Evolutionary conservation across 2,113 vertebrate species (phyloP).

Genomic region (Sinocyclocheilus anshuiensis): DNA sequence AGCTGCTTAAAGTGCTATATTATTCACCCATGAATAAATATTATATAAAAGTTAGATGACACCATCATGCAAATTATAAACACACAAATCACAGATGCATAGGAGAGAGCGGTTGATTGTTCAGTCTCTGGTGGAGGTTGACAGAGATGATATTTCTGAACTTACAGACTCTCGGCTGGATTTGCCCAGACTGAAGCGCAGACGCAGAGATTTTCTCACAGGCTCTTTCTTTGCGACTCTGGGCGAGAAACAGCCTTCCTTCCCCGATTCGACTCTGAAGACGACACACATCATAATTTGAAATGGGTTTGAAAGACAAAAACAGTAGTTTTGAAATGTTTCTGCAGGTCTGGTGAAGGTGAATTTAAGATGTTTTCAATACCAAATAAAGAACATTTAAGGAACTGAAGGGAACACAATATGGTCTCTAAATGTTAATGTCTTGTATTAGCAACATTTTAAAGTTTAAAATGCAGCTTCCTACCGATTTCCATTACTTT

Average conservation of each 20-base stretch:
- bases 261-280: slow-evolving; percentile 88
- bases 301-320: not conserved
- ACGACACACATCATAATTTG: not conserved
- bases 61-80: slow-evolving; percentile 57
- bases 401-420: no score
- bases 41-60: slow-evolving; percentile 49
- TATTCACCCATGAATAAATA: slow-evolving; percentile 8
- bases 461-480: not conserved
- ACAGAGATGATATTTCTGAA: slow-evolving; percentile 58
- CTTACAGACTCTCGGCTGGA: slow-evolving; percentile 85
- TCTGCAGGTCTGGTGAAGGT: not conserved
- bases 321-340: not conserved
- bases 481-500: not conserved
- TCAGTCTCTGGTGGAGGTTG: slow-evolving; percentile 35
- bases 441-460: not conserved
- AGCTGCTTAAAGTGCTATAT: not conserved
- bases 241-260: slow-evolving; percentile 90
- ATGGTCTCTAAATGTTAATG: not conserved
- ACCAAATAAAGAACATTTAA: no score
- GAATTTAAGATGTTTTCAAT: no score
- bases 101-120: not conserved
- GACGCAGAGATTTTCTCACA: slow-evolving; percentile 87
- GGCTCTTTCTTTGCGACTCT: slow-evolving; percentile 89
- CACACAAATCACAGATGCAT: slow-evolving; percentile 45
- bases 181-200: slow-evolving; percentile 91